phyloP scores from a whole-genome alignment of 2,113 vertebrate genomes.

The Lophotis ruficrista region DNA sequence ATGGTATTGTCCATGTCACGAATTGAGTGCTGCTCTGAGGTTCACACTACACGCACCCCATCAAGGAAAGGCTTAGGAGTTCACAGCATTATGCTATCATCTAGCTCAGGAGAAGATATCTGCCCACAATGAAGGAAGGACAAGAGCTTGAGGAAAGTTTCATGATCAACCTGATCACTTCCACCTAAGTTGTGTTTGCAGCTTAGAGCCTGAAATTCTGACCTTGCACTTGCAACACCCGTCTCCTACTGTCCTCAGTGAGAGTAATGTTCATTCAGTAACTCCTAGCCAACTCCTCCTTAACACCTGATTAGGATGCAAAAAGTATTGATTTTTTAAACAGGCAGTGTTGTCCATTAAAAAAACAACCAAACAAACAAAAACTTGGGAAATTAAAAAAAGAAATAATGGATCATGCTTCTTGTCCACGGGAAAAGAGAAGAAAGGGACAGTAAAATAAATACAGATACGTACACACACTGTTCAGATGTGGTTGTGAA shows the following conservation, averaged over 20 bases:
- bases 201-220: neutral
- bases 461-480: neutral
- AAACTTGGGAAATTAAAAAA: neutral
- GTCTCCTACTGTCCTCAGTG: too few species aligned
- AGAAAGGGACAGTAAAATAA: slow-evolving; percentile 9
- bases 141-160: neutral
- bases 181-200: neutral
- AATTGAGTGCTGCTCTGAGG: neutral
- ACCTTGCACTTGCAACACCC: neutral
- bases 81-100: neutral
- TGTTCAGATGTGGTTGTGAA: neutral
- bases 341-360: neutral
- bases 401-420: neutral
- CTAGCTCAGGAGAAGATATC: neutral
- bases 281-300: neutral
- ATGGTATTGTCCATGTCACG: too few species aligned
- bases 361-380: neutral
- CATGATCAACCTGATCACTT: neutral
- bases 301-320: neutral
- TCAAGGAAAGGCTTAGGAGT: neutral
- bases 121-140: neutral
- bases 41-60: neutral
- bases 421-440: neutral
- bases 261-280: neutral
- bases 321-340: neutral